These are phyloP conservation scores for Trichonephila inaurata DNA, from an alignment of 1,140 invertebrate species.

Conservation along the genomic window DNA sequence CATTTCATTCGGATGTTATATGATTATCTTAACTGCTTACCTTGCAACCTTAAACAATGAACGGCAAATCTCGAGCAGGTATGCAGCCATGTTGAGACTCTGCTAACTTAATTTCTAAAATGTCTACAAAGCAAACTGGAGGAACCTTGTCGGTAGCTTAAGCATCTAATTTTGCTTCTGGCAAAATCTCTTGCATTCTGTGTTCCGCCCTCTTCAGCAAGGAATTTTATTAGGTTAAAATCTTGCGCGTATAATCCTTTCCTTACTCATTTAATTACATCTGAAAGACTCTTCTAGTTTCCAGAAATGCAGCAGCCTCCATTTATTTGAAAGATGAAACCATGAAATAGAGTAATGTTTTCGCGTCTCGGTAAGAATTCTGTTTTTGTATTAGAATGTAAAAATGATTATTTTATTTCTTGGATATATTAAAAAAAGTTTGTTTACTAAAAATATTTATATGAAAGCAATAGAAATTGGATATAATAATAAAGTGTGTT, in stretches of 20 bases:
- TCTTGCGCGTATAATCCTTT: slow-evolving; percentile 27
- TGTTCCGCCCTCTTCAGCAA: neutral
- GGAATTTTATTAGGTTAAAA: slow-evolving; percentile 29
- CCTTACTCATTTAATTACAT: slow-evolving; percentile 25
- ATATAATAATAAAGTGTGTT: no score
- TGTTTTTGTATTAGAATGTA: no score
- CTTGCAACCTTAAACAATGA: neutral
- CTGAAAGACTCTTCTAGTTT: neutral
- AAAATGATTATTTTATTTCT: no score
- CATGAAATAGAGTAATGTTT: neutral
- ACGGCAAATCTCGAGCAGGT: neutral
- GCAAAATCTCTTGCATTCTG: neutral
- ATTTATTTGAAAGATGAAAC: slow-evolving; percentile 11
- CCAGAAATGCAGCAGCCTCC: neutral
- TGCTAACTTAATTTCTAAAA: neutral
- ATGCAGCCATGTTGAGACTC: neutral
- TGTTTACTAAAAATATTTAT: no score
- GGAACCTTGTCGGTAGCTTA: neutral
- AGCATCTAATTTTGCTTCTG: slow-evolving; percentile 3
- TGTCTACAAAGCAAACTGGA: neutral
- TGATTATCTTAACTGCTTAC: neutral
- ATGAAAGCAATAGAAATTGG: no score
- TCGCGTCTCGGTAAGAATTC: neutral
- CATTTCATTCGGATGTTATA: neutral
- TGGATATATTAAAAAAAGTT: no score